Evolutionary conservation across 2,888 invertebrate genomes (phyloP), one percentile per base, ranked within the genome.

Genomic region (Leptura quadrifasciata): DNA sequence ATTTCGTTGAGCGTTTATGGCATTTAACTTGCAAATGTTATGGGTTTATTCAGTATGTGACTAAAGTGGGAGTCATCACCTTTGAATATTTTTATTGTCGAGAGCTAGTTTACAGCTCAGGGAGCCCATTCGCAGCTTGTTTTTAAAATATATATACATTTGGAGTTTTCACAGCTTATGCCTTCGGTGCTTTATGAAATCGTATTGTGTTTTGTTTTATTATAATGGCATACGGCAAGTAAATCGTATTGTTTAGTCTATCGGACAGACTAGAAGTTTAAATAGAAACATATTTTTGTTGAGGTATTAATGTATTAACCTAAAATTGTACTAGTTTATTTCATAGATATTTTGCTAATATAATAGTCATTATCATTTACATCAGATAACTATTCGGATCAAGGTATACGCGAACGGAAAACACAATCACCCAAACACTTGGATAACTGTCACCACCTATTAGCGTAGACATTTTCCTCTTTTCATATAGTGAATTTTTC

Each of bases 1-100:
- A 88, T 88, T 87, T 87, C 85, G 75, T 82, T 77, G 83, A 84
- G 82, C 86, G 85, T 88, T 89, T 89, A 89, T 89, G 87, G 86
- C 89, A 89, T 90, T 90, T 90, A 89, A 89, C 90, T 90, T 90
- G 90, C 89, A 90, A 90, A 90, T 90, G 88, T 89, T 88, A 88
- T 88, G 88, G 88, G 85, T 88, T 88, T 89, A 88, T 88, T 86
- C 87, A 85, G 86, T 86, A 84, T 87, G 87, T 87, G 88, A 81
- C 84, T 87, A 87, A 87, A 88, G 88, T 87, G 88, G 88, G 88
- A 89, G 88, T 89, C 89, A 88, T 89, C 89, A 89, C 89, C 89
- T 89, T 87, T 87, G 88, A 88, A 88, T 88, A 89, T 89, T 89
- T 89, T 89, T 89, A 88, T 88, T 88, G 87, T 83, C 75, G 80